Evolutionary conservation across 1,140 invertebrate genomes (phyloP), one percentile per base, ranked within the genome.

Genomic region (Ceratitis capitata): DNA sequence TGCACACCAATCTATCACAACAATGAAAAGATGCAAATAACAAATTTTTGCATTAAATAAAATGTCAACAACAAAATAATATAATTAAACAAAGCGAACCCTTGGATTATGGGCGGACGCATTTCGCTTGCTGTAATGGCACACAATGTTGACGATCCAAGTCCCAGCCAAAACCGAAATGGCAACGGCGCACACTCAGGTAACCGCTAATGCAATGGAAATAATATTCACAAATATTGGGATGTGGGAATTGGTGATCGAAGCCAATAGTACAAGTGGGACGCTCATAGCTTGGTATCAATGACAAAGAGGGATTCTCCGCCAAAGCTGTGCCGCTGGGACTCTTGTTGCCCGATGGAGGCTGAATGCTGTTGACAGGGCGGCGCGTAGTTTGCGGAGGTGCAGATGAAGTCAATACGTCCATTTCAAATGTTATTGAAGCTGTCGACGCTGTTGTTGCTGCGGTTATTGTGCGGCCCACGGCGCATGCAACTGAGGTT

Each of bases 131-230:
- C 74, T 82, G 74, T n/a, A 82, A 47, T 16, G 74, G 45, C 39
- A 78, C 39, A 82, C 82, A 86, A 7, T 42, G 56, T 19, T 78
- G 85, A 1, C 19, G 19, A 16, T 49, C 5, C 83, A 61, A 84
- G 47, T 86, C 45, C 82, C 82, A 84, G 53, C 35, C 58, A 39
- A 51, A 56, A n/a, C 85, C 85, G 32, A 53, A 26, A 9, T n/a
- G n/a, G 42, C 85, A 86, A 74, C 49, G 58, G 19, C 45, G 82
- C n/a, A 86, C 23, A n/a, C 7, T 86, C 9, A 84, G 47, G 39
- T 74, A 26, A 12, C 32, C 83, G 5, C 47, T 3, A 0, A 51
- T 19, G 42, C 83, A 86, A 6, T 86, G 47, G 64, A 74, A 86
- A 49, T 84, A 86, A 19, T 47, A 84, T 9, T 51, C 19, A 49